These are phyloP conservation scores for Erinaceus europaeus DNA, from an alignment of 2,113 vertebrate species.

Conservation along the genomic window DNA sequence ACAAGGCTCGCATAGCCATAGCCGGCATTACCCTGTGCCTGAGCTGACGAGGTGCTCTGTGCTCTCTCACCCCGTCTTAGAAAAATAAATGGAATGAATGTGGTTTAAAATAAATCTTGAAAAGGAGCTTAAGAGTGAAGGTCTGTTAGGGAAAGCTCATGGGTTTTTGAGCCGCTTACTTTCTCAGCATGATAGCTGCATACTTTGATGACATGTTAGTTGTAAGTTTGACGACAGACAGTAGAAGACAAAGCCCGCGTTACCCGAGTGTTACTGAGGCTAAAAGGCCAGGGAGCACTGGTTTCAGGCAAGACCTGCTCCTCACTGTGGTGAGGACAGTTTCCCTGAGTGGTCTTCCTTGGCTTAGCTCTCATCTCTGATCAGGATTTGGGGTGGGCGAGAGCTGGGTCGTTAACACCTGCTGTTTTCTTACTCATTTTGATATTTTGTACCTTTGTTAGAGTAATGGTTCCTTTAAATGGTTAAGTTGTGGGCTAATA, in stretches of 20 bases:
- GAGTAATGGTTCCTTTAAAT: background rate
- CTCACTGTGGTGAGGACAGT: background rate
- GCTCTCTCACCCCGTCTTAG: too few species aligned
- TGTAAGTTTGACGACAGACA: background rate
- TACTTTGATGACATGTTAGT: background rate
- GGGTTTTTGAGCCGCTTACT: background rate
- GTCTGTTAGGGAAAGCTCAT: background rate
- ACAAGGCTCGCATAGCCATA: too few species aligned
- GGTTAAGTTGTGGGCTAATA: background rate
- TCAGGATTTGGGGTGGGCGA: background rate
- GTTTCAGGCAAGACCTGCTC: background rate
- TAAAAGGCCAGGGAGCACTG: background rate
- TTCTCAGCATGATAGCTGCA: background rate
- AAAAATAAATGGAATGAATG: too few species aligned
- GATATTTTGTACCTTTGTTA: background rate
- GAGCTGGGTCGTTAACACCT: background rate
- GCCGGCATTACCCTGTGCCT: too few species aligned
- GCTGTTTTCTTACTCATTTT: conserved; percentile 2
- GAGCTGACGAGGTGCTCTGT: too few species aligned
- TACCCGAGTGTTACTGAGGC: too few species aligned
- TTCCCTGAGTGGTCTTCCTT: background rate
- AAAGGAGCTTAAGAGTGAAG: too few species aligned
- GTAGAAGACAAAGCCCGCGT: too few species aligned
- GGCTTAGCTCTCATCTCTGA: background rate
- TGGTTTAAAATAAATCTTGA: too few species aligned